Evolutionary conservation across 2,888 invertebrate genomes (phyloP).

Genomic region (Theretra japonica): DNA sequence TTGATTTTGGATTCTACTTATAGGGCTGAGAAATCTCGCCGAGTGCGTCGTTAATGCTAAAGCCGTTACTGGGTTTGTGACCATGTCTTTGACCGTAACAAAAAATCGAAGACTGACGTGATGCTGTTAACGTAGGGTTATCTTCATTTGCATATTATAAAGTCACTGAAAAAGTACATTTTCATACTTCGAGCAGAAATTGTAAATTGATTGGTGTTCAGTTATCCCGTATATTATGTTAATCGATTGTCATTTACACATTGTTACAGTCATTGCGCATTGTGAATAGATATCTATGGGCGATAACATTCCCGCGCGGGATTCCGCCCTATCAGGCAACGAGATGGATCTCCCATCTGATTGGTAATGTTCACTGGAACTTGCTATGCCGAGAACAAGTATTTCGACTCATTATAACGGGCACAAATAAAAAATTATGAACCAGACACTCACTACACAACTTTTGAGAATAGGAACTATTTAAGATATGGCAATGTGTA

Average conservation of each 20-base stretch:
- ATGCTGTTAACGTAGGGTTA: too few relatives aligned
- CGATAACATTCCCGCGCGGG: constrained; percentile 64
- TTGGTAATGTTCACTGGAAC: constrained; percentile 54
- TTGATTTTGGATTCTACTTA: too few relatives aligned
- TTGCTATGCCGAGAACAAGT: constrained; percentile 43
- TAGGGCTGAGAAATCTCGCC: too few relatives aligned
- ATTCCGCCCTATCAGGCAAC: constrained; percentile 51
- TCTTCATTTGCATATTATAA: too few relatives aligned
- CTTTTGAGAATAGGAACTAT: neutral
- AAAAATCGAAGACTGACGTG: too few relatives aligned
- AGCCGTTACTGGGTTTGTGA: too few relatives aligned
- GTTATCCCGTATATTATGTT: neutral
- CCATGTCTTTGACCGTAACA: too few relatives aligned
- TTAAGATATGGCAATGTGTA: neutral
- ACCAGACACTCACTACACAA: constrained; percentile 24
- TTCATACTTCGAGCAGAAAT: neutral
- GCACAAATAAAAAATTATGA: constrained; percentile 34
- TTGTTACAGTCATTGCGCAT: neutral
- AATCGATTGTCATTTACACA: neutral
- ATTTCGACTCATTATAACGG: constrained; percentile 45
- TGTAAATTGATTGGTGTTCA: neutral
- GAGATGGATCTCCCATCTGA: constrained; percentile 50
- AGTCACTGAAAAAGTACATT: too few relatives aligned
- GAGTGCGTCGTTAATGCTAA: too few relatives aligned
- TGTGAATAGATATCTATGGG: constrained; percentile 31